Evolutionary conservation across 2,888 invertebrate species (phyloP).

Genomic region (Suillia variegata): DNA sequence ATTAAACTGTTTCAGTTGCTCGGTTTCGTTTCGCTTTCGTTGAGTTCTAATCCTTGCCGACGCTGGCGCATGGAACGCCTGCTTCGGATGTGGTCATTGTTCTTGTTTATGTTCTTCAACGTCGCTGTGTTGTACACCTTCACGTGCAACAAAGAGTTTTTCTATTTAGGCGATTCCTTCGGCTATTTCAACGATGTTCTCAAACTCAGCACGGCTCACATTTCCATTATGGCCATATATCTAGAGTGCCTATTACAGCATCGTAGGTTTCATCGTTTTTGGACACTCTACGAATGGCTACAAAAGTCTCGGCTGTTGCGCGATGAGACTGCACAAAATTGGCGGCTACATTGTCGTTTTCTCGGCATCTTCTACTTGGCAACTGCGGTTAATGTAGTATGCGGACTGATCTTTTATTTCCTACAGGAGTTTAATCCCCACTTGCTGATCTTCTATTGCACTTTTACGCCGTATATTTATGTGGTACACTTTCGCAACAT

Average conservation of each 20-base stretch:
- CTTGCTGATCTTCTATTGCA: constrained; percentile 41
- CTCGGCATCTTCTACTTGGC: constrained; percentile 34
- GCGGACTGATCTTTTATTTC: too few species aligned
- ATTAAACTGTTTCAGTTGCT: constrained; percentile 43
- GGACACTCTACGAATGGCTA: too few species aligned
- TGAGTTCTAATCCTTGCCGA: constrained; percentile 23
- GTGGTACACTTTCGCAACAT: constrained; percentile 38
- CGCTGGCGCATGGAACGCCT: constrained; percentile 6
- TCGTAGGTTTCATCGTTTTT: too few species aligned
- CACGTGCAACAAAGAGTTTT: constrained; percentile 31
- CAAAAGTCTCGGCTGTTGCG: too few species aligned
- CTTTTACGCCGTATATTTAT: constrained; percentile 41
- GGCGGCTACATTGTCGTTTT: constrained; percentile 33
- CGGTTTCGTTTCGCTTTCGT: constrained; percentile 41
- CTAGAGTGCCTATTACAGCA: too few species aligned
- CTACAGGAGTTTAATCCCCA: too few species aligned
- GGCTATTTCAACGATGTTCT: constrained; percentile 44
- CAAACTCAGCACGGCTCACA: constrained; percentile 34
- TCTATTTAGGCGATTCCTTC: constrained; percentile 39
- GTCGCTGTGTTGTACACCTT: constrained; percentile 13
- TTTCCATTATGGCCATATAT: constrained; percentile 42
- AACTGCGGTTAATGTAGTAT: too few species aligned
- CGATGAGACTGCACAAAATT: constrained; percentile 20
- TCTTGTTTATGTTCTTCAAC: constrained; percentile 31
- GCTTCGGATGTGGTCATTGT: constrained; percentile 34